Evolutionary conservation across 2,888 invertebrate genomes (phyloP), one percentile per base, ranked within the genome.

Genomic region (Podabrus alpinus): DNA sequence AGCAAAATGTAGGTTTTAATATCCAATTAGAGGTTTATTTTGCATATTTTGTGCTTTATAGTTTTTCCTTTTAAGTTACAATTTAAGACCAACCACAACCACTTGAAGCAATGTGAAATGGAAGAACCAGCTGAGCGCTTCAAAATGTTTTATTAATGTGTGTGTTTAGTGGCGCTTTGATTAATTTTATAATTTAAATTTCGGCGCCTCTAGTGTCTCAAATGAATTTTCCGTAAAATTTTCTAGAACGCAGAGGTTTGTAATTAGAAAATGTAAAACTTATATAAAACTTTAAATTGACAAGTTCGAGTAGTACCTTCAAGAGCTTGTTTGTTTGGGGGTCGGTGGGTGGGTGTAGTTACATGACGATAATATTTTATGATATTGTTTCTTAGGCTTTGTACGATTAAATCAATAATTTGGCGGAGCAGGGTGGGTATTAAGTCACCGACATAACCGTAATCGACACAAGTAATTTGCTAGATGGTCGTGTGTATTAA

Each of bases 91-190:
- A 59, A 59, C 59, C 71, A 67, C 45, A 45, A n/a, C n/a, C 45
- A 45, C 45, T 29, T 5, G 29, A 29, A 62, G 13, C 19, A 21
- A 64, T 64, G 17, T 19, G 13, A 21, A 19, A n/a, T 29, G 21
- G 62, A 45, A 17, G 19, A 17, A 59, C 59, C 15, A 29, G 45
- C 16, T 66, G 71, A 66, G 19, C 59, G 67, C 67, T 67, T 21
- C 21, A 67, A 66, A 67, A 67, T 67, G 67, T 71, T 71, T 71
- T 71, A 71, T 71, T 71, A 71, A 71, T 71, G 66, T 71, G 71
- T 71, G 71, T 71, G 71, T 71, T 71, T 71, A 71, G 71, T 67
- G 71, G 66, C 71, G 71, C 71, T 71, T 71, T 71, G 59, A 67
- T 71, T 71, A 71, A 71, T 71, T 71, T 67, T 66, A 67, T 67